Evolutionary conservation across 2,113 vertebrate species (phyloP), one percentile per base, ranked within the genome.

Genomic region (Eolophus roseicapilla): DNA sequence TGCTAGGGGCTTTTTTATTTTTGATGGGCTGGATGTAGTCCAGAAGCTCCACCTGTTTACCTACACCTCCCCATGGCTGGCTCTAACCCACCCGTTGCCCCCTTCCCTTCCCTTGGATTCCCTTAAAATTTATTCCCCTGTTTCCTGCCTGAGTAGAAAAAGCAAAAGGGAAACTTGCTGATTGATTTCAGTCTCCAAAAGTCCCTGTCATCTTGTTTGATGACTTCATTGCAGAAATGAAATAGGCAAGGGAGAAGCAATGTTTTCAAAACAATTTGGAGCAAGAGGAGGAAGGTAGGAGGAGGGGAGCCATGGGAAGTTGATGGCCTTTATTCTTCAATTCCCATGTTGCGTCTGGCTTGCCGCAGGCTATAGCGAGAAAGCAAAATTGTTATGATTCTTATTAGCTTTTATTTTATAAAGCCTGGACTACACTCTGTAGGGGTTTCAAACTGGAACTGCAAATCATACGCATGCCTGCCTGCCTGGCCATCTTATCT

Each of bases 221-320:
- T 97, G 96, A 96, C 97, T 97, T 97, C 97, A 96, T 97, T 96
- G 97, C 91, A 94, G 49, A 95, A 96, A 97, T 97, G 96, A 97
- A 97, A 97, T 93, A 97, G 96, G 96, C 96, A 94, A 82, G 96
- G 93, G 96, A 95, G 91, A 95, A 94, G 93, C 96, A 96, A 96
- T 97, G 97, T 97, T 97, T 97, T 97, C 95, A 95, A 97, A 97
- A 96, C 97, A 97, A 97, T 97, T 96, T 97, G 96, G 91, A 97
- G 94, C 96, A 78, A 91, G 91, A 95, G 84, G 90, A 97, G 93
- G 60, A 92, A 96, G 95, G 93, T 84, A 39, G 95, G 80, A 77
- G 97, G 96, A 95, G 89, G 94, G 24, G 93, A 96, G 80, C 97
- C 95, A 80, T 64, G 52, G 94, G 95, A 97, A 92, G 86, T 35